phyloP scores from a whole-genome alignment of 2,888 invertebrate genomes.

The Vanessa cardui region DNA sequence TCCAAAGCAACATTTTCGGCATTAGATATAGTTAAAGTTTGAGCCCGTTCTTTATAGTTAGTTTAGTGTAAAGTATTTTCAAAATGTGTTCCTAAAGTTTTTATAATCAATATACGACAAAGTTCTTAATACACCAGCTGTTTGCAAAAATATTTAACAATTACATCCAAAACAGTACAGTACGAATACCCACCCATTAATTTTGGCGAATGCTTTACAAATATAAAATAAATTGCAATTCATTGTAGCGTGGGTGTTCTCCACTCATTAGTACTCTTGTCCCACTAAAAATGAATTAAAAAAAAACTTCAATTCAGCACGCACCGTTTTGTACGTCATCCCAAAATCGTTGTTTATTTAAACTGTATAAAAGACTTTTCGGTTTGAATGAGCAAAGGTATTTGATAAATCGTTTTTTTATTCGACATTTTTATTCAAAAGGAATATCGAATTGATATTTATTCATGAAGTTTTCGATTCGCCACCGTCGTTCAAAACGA shows the following conservation, averaged over 20 bases:
- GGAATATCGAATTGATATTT: constrained; percentile 79
- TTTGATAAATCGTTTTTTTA: constrained; percentile 81
- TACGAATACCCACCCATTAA: background rate
- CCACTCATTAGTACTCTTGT: constrained; percentile 78
- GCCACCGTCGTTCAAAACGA: constrained; percentile 75
- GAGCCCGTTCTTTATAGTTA: too few species aligned
- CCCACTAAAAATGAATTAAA: constrained; percentile 57
- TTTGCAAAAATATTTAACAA: too few species aligned
- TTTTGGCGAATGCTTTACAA: constrained; percentile 8
- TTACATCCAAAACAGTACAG: background rate
- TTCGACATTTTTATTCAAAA: constrained; percentile 74
- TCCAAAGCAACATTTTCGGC: too few species aligned
- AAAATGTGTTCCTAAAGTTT: too few species aligned
- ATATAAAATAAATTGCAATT: constrained; percentile 57
- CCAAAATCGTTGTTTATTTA: constrained; percentile 81
- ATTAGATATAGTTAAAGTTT: too few species aligned
- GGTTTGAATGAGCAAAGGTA: constrained; percentile 64
- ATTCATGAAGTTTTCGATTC: constrained; percentile 79
- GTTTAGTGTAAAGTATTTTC: too few species aligned
- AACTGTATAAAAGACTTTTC: constrained; percentile 73
- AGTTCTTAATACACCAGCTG: too few species aligned
- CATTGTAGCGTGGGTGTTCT: constrained; percentile 77
- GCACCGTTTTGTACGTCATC: constrained; percentile 74
- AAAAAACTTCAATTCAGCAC: constrained; percentile 63
- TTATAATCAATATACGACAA: too few species aligned